Evolutionary conservation across 2,888 invertebrate species (phyloP).

Genomic region (Heterodera filipjevi): DNA sequence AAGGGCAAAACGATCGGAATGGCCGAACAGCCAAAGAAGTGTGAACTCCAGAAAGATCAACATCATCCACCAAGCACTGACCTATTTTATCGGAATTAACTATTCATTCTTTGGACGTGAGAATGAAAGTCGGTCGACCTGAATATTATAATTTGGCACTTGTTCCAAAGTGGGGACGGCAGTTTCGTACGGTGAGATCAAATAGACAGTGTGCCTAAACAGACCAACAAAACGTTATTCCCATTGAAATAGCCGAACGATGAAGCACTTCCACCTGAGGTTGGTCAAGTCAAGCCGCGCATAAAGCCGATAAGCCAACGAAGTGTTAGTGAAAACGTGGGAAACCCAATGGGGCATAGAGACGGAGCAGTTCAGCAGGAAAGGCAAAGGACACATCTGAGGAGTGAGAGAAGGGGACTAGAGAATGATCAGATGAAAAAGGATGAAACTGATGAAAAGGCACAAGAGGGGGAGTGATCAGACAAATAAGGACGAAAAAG

Average conservation of each 20-base stretch:
- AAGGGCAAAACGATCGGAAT: conserved; percentile 59
- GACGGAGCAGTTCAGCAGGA: background rate
- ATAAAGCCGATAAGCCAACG: conserved; percentile 57
- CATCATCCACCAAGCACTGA: conserved; percentile 61
- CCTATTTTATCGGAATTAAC: conserved; percentile 38
- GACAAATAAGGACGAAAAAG: no score
- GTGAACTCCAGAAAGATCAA: conserved; percentile 49
- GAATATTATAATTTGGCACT: conserved; percentile 56
- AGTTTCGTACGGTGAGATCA: conserved; percentile 55
- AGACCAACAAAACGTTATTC: background rate
- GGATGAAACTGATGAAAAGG: no score
- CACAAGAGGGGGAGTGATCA: no score
- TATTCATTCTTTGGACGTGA: background rate
- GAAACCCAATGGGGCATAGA: conserved; percentile 39
- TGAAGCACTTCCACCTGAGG: conserved; percentile 45
- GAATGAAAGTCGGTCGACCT: conserved; percentile 36
- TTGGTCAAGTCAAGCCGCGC: conserved; percentile 53
- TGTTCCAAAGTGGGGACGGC: conserved; percentile 47
- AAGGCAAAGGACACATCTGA: background rate
- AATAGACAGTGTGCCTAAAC: conserved; percentile 54
- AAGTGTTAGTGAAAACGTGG: conserved; percentile 61
- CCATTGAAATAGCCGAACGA: background rate
- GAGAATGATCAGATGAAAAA: no score
- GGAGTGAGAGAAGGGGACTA: no score
- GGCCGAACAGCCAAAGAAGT: conserved; percentile 38